Percentiles rank a stretch among this genome's conserved stretches.
Evolutionary conservation across 1,140 invertebrate species (phyloP).

Genomic region (Trichomalopsis sarcophagae): DNA sequence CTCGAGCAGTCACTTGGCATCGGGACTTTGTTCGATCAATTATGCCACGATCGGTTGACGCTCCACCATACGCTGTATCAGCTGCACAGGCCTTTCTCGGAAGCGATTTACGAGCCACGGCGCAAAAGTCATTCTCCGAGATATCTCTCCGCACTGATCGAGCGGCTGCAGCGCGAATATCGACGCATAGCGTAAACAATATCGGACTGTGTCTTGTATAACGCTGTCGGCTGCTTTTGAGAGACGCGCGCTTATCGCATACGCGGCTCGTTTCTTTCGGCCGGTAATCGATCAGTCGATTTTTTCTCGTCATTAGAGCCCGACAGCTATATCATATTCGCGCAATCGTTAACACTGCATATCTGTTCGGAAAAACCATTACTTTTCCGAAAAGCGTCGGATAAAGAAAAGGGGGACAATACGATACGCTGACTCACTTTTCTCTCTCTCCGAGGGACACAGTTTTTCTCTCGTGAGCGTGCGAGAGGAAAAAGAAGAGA

Average conservation of each 20-base stretch:
- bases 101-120: conserved; percentile 30
- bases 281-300: neutral
- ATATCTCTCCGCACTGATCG: conserved; percentile 9
- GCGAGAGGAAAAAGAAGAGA: neutral
- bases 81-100: conserved; percentile 24
- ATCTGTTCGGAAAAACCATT: too few relatives aligned
- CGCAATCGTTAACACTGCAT: too few relatives aligned
- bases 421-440: neutral
- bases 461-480: neutral
- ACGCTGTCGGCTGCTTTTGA: neutral
- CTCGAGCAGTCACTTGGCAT: neutral
- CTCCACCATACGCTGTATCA: neutral
- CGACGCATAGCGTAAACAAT: conserved; percentile 21
- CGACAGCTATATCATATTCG: too few relatives aligned
- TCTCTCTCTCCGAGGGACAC: neutral
- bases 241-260: neutral
- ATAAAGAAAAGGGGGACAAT: too few relatives aligned
- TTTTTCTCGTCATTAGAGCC: neutral
- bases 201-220: neutral
- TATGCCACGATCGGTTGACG: conserved; percentile 39
- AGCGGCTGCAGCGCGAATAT: neutral
- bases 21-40: conserved; percentile 53
- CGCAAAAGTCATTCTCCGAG: conserved; percentile 6
- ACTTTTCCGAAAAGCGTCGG: too few relatives aligned
- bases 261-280: neutral